These are phyloP conservation scores for Xiphydria camelus DNA, from an alignment of 2,888 invertebrate genomes.

Conservation along the genomic window DNA sequence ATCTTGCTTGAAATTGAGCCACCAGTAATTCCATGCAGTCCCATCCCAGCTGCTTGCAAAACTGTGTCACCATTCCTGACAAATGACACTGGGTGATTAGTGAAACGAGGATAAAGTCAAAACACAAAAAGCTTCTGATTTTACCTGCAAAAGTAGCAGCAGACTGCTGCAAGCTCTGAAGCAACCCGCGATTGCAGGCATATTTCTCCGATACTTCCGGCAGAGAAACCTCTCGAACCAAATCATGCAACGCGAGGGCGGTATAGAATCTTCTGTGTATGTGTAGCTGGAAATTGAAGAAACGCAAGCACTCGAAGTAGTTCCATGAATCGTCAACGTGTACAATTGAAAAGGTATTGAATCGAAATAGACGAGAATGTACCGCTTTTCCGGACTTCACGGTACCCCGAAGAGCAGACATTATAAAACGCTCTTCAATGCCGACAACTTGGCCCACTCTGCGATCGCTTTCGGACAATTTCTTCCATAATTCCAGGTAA, in stretches of 20 bases:
- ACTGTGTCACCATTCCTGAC: conserved; percentile 93
- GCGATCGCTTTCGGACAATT: conserved; percentile 75
- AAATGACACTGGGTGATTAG: too few species aligned
- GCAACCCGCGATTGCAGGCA: conserved; percentile 82
- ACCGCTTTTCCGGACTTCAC: conserved; percentile 57
- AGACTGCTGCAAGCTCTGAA: conserved; percentile 93
- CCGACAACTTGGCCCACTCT: conserved; percentile 89
- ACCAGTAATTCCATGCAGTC: conserved; percentile 85
- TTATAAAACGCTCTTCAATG: conserved; percentile 82
- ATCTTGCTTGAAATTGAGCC: conserved; percentile 89
- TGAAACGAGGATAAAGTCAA: conserved; percentile 8
- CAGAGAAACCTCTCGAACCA: conserved; percentile 88
- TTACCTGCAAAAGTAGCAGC: conserved; percentile 92
- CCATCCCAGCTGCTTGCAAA: conserved; percentile 93
- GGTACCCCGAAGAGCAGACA: conserved; percentile 73
- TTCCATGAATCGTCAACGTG: too few species aligned
- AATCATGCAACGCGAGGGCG: conserved; percentile 87
- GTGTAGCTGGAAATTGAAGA: conserved; percentile 47
- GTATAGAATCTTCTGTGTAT: conserved; percentile 76
- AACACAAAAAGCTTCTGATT: conserved; percentile 6
- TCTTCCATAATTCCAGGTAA: conserved; percentile 80
- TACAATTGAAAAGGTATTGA: too few species aligned
- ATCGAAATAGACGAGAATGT: too few species aligned
- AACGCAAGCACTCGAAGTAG: too few species aligned
- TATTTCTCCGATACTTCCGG: conserved; percentile 81